Evolutionary conservation across 2,113 vertebrate species (phyloP), one percentile per base, ranked within the genome.

Genomic region (Heterotis niloticus): DNA sequence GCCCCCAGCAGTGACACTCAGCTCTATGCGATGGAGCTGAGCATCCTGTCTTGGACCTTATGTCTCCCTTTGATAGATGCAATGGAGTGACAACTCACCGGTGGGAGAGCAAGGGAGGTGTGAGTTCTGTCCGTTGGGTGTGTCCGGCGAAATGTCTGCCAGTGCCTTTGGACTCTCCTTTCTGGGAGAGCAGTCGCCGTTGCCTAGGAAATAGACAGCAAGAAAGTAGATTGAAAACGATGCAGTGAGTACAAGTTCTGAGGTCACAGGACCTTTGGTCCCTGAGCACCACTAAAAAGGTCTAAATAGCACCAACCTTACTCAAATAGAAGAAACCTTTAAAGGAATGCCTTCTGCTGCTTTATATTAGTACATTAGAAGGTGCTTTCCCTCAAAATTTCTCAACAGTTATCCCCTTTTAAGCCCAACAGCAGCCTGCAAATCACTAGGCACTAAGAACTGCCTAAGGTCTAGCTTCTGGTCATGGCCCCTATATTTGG

Each of bases 181-280:
- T 88, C 94, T 93, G 71, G 98, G 95, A 86, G 95, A 96, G 93
- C 95, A 93, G 88, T 96, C 93, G 91, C 96, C 95, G 91, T 98
- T 98, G 96, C 96, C 98, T 99, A 93, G 82, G 88, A 90, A 87
- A 92, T 86, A 85, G 82, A 84, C 26, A 87, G 80, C 88, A 87
- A 88, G 81, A 88, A 81, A 78, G 80, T 78, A 1, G 64, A 68
- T 54, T 81, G 76, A 77, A 24, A 78, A n/a, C 64, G 68, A 1
- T 13, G 57, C 4, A 59, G 11, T 18, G 7, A 4, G 9, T 13
- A 0, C 2, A 3, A 28, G 10, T 60, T 24, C 72, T 56, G n/a
- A 59, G 51, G 24, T 51, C 11, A n/a, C 23, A 44, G 59, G 14
- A 2, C 59, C 59, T 62, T 62, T 20, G 20, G 59, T 17, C 20